Base-by-base conservation (phyloP, 1,140 invertebrate species). In the Pectinophora gossypiella region DNA sequence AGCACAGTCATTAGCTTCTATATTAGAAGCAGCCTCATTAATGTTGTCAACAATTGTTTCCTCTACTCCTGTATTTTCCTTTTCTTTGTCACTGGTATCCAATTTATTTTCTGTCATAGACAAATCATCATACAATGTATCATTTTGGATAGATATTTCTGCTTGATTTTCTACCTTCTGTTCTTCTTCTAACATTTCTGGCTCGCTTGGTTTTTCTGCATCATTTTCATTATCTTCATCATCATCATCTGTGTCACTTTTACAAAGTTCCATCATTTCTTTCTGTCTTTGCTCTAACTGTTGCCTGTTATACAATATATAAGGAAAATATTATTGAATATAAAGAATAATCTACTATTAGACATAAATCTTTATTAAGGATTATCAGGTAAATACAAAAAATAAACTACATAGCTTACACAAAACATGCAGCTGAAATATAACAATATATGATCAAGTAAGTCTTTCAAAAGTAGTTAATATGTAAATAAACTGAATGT, bases 211-310 rank as follows among this genome's bases (percentile, higher is more conserved):
- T n/a, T 50, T 45, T n/a, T 49, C 48, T 22, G 46, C 51, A 36
- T 47, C 36, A 44, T 18, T 35, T 50, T 55, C 18, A 47, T 70
- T 64, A 16, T 66, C 55, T 53, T 80, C 75, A 32, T 76, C 69
- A 54, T 91, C 90, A 76, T 75, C 76, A 21, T 85, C 78, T 45
- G 66, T 61, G 9, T 91, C 90, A 72, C 90, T 91, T 71, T 91
- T 91, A 61, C 89, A 92, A 59, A 91, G 82, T 59, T 90, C 83
- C 63, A 91, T 86, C 43, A 91, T 88, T 76, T 90, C 87, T 67
- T 90, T 91, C 68, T 91, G 88, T 56, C 89, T 82, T 69, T 90
- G 75, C 69, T 90, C 84, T 48, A 91, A 61, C 54, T 85, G 68
- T 70, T 84, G 76, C 4, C 90, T 91, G n/a, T n/a, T n/a, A n/a